These are phyloP conservation scores for Drosophila infuscata DNA, from an alignment of 2,888 invertebrate species.

Conservation along the genomic window DNA sequence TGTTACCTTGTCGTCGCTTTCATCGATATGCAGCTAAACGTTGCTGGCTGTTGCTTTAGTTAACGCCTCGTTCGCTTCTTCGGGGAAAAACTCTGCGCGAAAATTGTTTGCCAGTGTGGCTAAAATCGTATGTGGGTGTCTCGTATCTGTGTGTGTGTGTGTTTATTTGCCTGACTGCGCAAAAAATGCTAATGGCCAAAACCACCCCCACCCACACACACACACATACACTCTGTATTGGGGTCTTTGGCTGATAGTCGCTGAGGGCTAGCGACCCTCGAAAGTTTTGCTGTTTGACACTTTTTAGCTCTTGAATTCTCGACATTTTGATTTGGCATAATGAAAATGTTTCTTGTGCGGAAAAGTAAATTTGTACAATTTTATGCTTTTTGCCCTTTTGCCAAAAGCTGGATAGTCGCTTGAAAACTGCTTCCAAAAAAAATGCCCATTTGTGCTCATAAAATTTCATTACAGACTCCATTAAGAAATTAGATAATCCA, in stretches of 20 bases:
- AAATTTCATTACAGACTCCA: conserved; percentile 8
- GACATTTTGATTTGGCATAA: conserved; percentile 30
- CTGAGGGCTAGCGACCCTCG: conserved; percentile 20
- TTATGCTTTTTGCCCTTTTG: conserved; percentile 14
- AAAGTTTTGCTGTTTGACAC: conserved; percentile 32
- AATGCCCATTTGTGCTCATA: conserved; percentile 12
- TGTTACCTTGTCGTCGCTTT: conserved; percentile 23
- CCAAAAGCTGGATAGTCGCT: conserved; percentile 14
- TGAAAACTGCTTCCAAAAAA: neutral
- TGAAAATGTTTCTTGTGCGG: conserved; percentile 34
- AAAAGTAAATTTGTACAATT: conserved; percentile 40
- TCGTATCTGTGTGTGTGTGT: conserved; percentile 8
- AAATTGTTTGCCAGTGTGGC: conserved; percentile 5
- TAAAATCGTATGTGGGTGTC: conserved; percentile 1
- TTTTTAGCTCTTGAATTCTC: conserved; percentile 32
- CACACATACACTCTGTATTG: neutral
- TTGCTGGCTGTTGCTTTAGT: conserved; percentile 4
- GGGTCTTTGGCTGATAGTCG: neutral
- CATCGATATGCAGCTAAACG: conserved; percentile 42
- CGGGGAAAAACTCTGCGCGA: conserved; percentile 14
- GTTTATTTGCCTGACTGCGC: conserved; percentile 20
- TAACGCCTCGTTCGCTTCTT: conserved; percentile 7
- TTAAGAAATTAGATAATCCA: conserved; percentile 28
- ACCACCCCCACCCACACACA: neutral
- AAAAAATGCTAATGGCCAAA: neutral